phyloP scores from a whole-genome alignment of 35 echinoderm and acorn worm species.

The Apostichopus parvimensis region DNA sequence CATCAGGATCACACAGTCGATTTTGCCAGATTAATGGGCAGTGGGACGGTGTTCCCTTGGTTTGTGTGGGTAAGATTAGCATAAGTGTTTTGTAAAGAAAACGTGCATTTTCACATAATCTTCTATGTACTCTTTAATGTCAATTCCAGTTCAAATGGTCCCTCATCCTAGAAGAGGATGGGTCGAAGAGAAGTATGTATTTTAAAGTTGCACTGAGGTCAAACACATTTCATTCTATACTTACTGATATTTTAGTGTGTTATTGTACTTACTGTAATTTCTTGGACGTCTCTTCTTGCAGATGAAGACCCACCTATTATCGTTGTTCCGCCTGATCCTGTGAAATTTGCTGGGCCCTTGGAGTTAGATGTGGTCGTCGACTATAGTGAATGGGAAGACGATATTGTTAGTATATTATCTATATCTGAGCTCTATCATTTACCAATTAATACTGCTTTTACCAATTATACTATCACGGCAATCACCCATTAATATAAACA shows the following conservation, averaged over 20 bases:
- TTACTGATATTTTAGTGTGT: background rate
- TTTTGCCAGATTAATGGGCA: background rate
- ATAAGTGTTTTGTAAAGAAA: too few species aligned
- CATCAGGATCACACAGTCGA: background rate
- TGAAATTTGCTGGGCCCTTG: background rate
- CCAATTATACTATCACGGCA: too few species aligned
- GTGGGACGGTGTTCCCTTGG: constrained; percentile 8
- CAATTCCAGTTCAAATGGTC: too few species aligned
- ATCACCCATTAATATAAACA: too few species aligned
- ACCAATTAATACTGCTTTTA: too few species aligned
- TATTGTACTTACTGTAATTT: background rate
- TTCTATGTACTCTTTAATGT: too few species aligned
- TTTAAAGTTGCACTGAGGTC: too few species aligned
- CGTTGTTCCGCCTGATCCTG: background rate
- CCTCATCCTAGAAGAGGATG: too few species aligned
- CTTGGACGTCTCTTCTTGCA: background rate
- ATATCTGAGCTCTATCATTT: background rate
- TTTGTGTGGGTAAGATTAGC: background rate
- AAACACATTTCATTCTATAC: too few species aligned
- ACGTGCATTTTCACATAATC: too few species aligned
- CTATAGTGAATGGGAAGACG: background rate
- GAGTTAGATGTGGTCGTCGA: background rate
- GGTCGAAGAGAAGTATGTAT: too few species aligned
- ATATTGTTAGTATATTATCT: background rate
- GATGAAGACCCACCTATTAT: background rate